These are phyloP conservation scores for Agonopterix alstromeriana DNA, from an alignment of 2,888 invertebrate species.

Conservation along the genomic window DNA sequence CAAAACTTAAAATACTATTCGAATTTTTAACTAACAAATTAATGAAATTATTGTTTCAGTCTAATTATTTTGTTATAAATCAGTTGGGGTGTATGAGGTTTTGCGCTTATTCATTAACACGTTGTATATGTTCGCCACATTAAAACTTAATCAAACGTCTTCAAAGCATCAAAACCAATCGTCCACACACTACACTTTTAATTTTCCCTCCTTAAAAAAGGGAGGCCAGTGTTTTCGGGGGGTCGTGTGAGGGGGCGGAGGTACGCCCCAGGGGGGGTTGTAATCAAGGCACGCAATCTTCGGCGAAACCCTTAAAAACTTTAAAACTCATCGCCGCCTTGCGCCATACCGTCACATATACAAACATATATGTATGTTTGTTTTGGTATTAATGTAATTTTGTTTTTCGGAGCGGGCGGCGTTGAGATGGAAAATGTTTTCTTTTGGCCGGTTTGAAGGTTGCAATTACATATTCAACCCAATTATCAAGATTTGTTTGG, in stretches of 20 bases:
- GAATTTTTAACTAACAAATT: no score
- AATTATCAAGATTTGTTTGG: no score
- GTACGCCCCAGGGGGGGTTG: constrained; percentile 39
- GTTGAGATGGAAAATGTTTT: constrained; percentile 5
- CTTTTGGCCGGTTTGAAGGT: background rate
- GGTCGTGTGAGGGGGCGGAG: constrained; percentile 45
- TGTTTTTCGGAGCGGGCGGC: constrained; percentile 19
- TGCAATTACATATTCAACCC: no score
- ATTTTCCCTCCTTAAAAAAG: constrained; percentile 77
- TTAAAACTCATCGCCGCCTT: constrained; percentile 75
- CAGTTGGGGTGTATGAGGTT: no score
- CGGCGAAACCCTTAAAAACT: constrained; percentile 79
- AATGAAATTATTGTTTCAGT: no score
- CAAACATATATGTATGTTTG: constrained; percentile 24
- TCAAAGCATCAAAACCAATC: constrained; percentile 54
- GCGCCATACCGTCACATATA: constrained; percentile 25
- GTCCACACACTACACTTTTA: constrained; percentile 57
- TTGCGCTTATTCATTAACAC: no score
- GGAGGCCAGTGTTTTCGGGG: constrained; percentile 63
- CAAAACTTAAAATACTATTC: no score
- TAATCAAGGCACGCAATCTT: constrained; percentile 81
- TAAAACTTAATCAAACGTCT: background rate
- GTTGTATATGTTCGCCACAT: background rate
- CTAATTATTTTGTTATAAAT: no score
- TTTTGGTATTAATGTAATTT: constrained; percentile 45